phyloP scores from a whole-genome alignment of 2,888 invertebrate species.

The Myopa testacea region DNA sequence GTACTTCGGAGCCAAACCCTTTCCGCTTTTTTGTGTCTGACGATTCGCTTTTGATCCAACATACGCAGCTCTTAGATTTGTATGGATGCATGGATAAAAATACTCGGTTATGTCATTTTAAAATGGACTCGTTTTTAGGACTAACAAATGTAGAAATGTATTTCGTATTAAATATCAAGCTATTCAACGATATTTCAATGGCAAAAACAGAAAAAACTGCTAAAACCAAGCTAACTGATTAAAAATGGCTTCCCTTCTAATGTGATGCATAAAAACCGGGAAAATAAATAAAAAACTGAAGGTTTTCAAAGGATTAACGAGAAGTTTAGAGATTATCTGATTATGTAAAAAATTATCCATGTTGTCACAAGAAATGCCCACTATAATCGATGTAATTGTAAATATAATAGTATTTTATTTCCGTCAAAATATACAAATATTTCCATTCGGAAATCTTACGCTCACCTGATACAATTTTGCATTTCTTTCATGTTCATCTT shows the following conservation, averaged over 20 bases:
- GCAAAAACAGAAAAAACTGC: not conserved
- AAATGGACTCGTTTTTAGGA: slow-evolving; percentile 21
- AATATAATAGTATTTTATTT: too few relatives aligned
- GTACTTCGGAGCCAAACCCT: not conserved
- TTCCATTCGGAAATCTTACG: slow-evolving; percentile 10
- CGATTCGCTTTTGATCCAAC: not conserved
- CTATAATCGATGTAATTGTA: not conserved
- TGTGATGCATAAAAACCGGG: not conserved
- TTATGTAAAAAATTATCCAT: slow-evolving; percentile 7
- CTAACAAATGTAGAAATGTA: not conserved
- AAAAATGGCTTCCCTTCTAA: slow-evolving; percentile 2
- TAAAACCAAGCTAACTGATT: not conserved
- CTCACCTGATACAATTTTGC: slow-evolving; percentile 9
- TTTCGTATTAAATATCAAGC: not conserved
- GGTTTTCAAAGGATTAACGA: not conserved
- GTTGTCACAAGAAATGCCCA: not conserved
- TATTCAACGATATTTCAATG: not conserved
- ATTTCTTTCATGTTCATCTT: slow-evolving; percentile 34
- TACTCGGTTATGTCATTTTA: not conserved
- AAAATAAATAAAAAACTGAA: too few relatives aligned
- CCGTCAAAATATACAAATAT: not conserved
- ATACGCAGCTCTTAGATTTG: not conserved
- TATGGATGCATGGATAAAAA: not conserved
- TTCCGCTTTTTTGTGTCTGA: not conserved
- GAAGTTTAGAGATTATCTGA: not conserved